Base-by-base conservation (phyloP, 2,888 invertebrate species). In the Agrotis segetum region DNA sequence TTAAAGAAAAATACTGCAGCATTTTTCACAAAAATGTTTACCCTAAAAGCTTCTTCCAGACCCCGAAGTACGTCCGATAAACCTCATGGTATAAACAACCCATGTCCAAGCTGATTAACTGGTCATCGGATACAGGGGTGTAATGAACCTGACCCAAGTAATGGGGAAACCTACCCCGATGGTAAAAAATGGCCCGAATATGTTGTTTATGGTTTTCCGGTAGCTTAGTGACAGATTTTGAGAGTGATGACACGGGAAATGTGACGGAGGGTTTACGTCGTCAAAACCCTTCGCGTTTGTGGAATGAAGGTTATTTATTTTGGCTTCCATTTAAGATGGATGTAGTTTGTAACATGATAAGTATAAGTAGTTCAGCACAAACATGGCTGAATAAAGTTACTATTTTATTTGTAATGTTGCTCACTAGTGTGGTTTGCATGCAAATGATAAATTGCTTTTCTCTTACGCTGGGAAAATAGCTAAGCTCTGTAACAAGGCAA, bases 151-250 rank as follows among this genome's bases (percentile, higher is more conserved):
- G 75, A 78, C 81, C 84, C 77, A 61, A 58, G 73, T 80, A 80
- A 82, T 84, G 69, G 78, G 55, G 71, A 72, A 67, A 61, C 72
- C 70, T 61, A 71, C 61, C 75, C 65, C 52, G 69, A 74, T 69
- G 78, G 61, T 81, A 84, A 84, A 84, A 83, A 82, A 82, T 81
- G 68, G 62, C 49, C 61, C 40, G 61, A 78, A 81, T 77, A 75
- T 79, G 85, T 84, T 84, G 81, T 84, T 81, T 84, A 83, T 78
- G 75, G 77, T 74, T 67, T 61, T 68, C 77, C 79, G 77, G 72
- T 82, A 77, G 79, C 81, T 84, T 80, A 84, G 84, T 80, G 77
- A 77, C 81, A 77, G 77, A 68, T 72, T 83, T 72, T 66, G 66
- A 74, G 73, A 83, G 77, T 75, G 82, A 70, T 75, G 80, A 84